Evolutionary conservation across 2,113 vertebrate species (phyloP).

Genomic region (Calidris pugnax): DNA sequence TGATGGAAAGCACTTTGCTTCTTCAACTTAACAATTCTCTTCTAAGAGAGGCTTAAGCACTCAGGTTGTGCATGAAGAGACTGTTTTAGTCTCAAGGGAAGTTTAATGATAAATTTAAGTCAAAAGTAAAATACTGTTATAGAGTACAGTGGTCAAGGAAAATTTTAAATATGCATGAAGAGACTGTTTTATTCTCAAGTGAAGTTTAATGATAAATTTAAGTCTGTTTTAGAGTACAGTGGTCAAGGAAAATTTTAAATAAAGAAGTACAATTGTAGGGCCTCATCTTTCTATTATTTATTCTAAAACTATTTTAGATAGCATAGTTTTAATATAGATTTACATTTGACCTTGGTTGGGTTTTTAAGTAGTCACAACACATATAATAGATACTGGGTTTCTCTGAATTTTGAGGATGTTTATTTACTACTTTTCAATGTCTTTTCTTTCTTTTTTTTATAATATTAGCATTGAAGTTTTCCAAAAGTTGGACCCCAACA

Average conservation of each 20-base stretch:
- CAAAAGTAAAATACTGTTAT: not conserved
- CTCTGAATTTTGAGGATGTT: not conserved
- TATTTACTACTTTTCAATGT: not conserved
- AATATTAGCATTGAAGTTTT: constrained; percentile 71
- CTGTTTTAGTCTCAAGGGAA: not conserved
- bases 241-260: not conserved
- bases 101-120: not conserved
- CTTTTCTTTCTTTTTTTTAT: constrained; percentile 2
- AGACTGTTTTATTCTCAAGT: not conserved
- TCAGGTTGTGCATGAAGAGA: not conserved
- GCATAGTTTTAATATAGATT: not conserved
- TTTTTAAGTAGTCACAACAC: not conserved
- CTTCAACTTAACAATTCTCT: not conserved
- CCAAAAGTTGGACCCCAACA: constrained; percentile 64
- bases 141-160: not conserved
- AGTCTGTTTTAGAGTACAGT: not conserved
- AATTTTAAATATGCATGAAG: not conserved
- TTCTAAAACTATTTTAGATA: not conserved
- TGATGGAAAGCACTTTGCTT: not conserved
- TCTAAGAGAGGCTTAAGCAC: not conserved
- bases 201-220: not conserved
- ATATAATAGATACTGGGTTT: not conserved
- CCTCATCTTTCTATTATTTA: not conserved
- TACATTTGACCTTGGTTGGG: not conserved
- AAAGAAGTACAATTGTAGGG: not conserved